phyloP scores from a whole-genome alignment of 2,797 vertebrate genomes.

The Halcyon leucocephala region DNA sequence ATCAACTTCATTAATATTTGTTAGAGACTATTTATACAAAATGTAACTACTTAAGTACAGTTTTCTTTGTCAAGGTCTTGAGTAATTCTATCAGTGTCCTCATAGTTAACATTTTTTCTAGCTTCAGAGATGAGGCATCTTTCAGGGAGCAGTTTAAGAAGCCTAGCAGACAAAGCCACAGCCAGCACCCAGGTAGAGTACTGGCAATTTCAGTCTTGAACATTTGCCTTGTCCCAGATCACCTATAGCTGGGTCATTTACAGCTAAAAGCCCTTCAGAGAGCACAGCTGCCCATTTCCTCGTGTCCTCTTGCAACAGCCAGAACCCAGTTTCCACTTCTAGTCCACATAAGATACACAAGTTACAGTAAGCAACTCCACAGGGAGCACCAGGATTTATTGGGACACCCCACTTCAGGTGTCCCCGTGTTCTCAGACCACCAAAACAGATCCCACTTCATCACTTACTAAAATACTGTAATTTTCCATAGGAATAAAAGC shows the following conservation, averaged over 20 bases:
- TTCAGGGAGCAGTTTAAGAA: background rate
- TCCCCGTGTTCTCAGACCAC: background rate
- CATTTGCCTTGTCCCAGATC: background rate
- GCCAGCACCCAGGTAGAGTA: background rate
- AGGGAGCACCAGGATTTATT: background rate
- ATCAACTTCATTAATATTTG: background rate
- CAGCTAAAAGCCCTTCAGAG: background rate
- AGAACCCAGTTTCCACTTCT: background rate
- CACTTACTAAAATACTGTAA: background rate
- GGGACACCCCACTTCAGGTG: background rate
- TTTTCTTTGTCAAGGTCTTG: background rate
- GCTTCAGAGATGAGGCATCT: background rate
- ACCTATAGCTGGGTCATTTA: background rate
- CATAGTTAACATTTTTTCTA: background rate
- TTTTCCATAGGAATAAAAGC: background rate
- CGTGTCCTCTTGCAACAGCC: background rate
- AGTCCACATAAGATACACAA: background rate
- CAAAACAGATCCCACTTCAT: background rate
- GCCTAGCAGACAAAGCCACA: background rate
- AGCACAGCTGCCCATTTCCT: background rate
- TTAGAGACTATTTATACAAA: background rate
- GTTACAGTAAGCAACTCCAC: background rate
- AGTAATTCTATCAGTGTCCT: fast-evolving
- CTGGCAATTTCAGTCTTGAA: background rate
- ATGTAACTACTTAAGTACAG: background rate